A percentile compares a stretch with the other conserved stretches of the same genome.
These are phyloP conservation scores for Melieria omissa DNA, from an alignment of 2,888 invertebrate species.

Conservation along the genomic window DNA sequence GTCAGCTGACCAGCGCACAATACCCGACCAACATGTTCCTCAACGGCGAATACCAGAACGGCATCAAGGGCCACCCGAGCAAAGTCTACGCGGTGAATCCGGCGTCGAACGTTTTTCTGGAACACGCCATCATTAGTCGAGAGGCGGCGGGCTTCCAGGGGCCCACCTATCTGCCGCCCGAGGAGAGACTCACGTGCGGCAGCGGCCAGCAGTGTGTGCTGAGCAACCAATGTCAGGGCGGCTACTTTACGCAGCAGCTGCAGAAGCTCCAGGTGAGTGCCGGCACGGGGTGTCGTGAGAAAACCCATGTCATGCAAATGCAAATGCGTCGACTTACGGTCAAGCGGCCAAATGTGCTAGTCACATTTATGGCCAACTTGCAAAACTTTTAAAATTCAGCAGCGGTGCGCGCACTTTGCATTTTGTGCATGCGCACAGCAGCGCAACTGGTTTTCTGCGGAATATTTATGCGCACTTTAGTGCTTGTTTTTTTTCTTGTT, in stretches of 20 bases:
- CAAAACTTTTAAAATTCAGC: too few relatives aligned
- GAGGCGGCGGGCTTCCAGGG: constrained; percentile 61
- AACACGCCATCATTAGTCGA: constrained; percentile 62
- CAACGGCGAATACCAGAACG: constrained; percentile 61
- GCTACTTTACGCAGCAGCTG: constrained; percentile 54
- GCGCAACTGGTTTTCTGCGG: constrained; percentile 26
- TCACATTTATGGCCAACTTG: too few relatives aligned
- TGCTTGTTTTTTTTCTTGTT: too few relatives aligned
- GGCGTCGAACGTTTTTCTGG: constrained; percentile 57
- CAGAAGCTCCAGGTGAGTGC: constrained; percentile 59
- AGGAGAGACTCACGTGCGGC: constrained; percentile 57
- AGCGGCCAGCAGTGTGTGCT: constrained; percentile 62
- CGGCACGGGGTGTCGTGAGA: too few relatives aligned
- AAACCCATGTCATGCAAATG: too few relatives aligned
- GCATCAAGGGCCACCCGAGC: constrained; percentile 52
- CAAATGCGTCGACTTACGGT: too few relatives aligned
- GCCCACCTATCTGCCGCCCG: constrained; percentile 60
- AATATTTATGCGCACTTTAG: too few relatives aligned
- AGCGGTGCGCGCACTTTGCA: neutral
- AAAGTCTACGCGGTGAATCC: constrained; percentile 53
- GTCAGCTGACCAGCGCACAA: constrained; percentile 38
- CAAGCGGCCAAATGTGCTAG: too few relatives aligned
- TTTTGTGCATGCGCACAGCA: constrained; percentile 11
- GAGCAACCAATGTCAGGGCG: constrained; percentile 56
- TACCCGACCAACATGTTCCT: constrained; percentile 61